Percentiles rank a stretch among this genome's conserved stretches.
Evolutionary conservation across 2,113 vertebrate species (phyloP).

Genomic region (Myodes glareolus): DNA sequence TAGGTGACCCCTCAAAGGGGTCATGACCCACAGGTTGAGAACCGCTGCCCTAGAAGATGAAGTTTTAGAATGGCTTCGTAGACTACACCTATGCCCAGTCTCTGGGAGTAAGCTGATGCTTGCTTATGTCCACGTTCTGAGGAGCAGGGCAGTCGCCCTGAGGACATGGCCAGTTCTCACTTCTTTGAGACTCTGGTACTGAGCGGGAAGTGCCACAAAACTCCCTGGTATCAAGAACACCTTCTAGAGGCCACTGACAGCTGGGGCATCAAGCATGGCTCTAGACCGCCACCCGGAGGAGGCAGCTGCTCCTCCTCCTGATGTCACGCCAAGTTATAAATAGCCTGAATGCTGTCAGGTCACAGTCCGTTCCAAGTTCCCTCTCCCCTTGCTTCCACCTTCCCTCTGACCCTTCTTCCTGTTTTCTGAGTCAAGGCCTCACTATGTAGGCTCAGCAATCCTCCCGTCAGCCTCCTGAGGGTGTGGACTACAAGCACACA

Average conservation of each 20-base stretch:
- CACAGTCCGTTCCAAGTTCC: background rate
- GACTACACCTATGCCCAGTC: background rate
- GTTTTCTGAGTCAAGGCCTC: background rate
- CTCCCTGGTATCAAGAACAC: background rate
- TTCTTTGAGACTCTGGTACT: background rate
- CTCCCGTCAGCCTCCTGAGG: background rate
- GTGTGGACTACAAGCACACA: no score
- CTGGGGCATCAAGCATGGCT: background rate
- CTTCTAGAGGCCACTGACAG: background rate
- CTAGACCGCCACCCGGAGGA: fast-evolving
- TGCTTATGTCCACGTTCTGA: background rate
- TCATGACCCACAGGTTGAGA: background rate
- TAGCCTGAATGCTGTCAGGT: background rate
- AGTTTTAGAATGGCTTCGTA: background rate
- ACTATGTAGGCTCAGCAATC: background rate
- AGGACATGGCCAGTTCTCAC: background rate
- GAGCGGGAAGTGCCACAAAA: no score
- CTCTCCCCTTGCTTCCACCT: background rate
- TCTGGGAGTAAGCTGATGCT: no score
- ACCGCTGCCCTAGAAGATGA: no score
- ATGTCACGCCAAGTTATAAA: background rate
- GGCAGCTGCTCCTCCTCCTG: background rate
- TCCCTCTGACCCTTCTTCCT: background rate
- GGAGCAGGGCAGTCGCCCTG: fast-evolving
- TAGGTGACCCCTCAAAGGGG: no score